These are phyloP conservation scores for Lamellibrachia satsuma DNA, from an alignment of 2,888 invertebrate genomes.

Conservation along the genomic window DNA sequence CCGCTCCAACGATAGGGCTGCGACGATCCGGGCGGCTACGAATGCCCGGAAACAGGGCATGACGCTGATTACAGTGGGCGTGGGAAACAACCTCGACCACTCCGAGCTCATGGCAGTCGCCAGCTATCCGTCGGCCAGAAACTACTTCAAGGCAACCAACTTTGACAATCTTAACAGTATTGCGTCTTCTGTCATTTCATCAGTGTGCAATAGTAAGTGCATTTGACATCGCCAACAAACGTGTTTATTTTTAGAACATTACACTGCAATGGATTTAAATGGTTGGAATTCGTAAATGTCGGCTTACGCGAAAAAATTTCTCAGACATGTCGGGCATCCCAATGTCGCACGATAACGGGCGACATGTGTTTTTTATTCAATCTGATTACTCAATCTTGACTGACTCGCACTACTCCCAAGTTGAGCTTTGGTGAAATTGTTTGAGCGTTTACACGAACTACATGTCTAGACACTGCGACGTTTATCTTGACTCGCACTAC, in stretches of 20 bases:
- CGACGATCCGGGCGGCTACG: slow-evolving; percentile 44
- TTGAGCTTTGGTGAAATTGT: too few relatives aligned
- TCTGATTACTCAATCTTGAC: too few relatives aligned
- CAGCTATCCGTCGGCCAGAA: slow-evolving; percentile 28
- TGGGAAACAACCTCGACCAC: slow-evolving; percentile 24
- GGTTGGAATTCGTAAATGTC: neutral
- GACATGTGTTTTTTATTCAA: neutral
- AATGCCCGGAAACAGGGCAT: slow-evolving; percentile 21
- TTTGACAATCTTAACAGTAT: slow-evolving; percentile 25
- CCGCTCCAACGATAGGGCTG: slow-evolving; percentile 50
- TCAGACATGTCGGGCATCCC: neutral
- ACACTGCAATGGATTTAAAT: neutral
- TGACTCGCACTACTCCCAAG: too few relatives aligned
- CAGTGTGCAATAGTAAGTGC: slow-evolving; percentile 35
- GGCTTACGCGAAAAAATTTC: neutral
- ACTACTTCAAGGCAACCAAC: slow-evolving; percentile 25
- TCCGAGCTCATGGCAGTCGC: slow-evolving; percentile 30
- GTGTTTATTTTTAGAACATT: neutral
- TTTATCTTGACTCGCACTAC: too few relatives aligned
- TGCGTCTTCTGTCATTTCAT: neutral
- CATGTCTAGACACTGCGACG: too few relatives aligned
- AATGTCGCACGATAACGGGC: neutral
- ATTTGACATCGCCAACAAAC: neutral
- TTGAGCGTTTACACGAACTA: too few relatives aligned
- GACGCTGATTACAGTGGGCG: slow-evolving; percentile 35